A percentile compares a stretch with the other conserved stretches of the same genome.
Conservation (phyloP, 1,140 invertebrate species). For the Heliconius hermathena region DNA sequence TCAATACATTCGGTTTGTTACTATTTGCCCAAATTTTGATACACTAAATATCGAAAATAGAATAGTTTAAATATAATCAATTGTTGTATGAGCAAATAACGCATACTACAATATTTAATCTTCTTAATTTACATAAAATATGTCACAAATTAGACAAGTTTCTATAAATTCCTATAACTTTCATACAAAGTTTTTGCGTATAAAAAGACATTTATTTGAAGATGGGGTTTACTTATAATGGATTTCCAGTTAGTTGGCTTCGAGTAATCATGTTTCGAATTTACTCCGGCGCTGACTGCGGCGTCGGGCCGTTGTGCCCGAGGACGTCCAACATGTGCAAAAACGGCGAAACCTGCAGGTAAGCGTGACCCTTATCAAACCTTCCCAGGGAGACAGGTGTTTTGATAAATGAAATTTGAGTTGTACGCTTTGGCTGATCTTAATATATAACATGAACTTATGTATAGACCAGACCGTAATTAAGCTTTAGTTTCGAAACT, state of each 20-base stretch:
- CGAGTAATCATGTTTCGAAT: constrained; percentile 84
- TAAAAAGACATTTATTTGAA: neutral
- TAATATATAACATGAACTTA: neutral
- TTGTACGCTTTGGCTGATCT: neutral
- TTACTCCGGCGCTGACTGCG: constrained; percentile 87
- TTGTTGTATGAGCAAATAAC: too few species aligned
- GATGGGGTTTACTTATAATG: neutral
- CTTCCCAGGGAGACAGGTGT: constrained; percentile 25
- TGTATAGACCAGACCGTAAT: neutral
- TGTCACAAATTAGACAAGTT: neutral
- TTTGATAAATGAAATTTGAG: constrained; percentile 29
- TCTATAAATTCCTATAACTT: neutral
- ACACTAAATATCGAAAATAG: too few species aligned
- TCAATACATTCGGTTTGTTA: too few species aligned
- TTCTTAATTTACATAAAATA: neutral
- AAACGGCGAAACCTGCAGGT: constrained; percentile 91
- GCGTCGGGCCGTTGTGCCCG: constrained; percentile 87
- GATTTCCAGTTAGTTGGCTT: constrained; percentile 6
- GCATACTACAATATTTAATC: too few species aligned
- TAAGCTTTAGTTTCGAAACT: neutral
- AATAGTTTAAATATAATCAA: too few species aligned
- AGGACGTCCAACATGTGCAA: constrained; percentile 85
- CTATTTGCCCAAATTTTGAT: too few species aligned
- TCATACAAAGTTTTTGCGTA: neutral
- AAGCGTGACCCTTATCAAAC: constrained; percentile 57